Conservation (phyloP, 2,888 invertebrate species). For the Cheilosia scutellata region DNA sequence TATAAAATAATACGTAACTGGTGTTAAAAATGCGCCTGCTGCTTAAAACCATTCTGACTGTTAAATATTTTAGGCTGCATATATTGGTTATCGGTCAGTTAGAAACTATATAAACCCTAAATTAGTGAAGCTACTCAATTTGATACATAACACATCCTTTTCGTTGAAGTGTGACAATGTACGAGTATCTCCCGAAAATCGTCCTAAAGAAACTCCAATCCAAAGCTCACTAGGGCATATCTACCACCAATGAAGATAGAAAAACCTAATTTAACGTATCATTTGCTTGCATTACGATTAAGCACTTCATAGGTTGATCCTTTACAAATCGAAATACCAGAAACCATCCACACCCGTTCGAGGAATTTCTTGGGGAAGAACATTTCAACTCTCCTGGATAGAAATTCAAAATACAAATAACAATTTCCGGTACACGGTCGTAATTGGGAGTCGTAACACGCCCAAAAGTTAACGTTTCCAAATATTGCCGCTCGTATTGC, state of each 20-base stretch:
- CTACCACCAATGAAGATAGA: not conserved
- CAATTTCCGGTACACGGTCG: not conserved
- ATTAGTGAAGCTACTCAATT: no score
- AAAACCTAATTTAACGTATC: not conserved
- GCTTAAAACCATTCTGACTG: no score
- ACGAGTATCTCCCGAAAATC: no score
- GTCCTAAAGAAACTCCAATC: not conserved
- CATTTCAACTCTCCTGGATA: not conserved
- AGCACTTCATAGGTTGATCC: not conserved
- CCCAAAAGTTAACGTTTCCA: constrained; percentile 12
- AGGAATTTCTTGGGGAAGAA: not conserved
- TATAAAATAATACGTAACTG: no score
- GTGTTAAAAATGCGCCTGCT: no score
- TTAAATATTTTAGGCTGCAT: no score
- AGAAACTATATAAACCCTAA: no score
- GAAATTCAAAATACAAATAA: constrained; percentile 2
- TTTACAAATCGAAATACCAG: not conserved
- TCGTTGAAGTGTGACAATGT: no score
- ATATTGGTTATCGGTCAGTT: no score
- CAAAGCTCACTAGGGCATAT: not conserved
- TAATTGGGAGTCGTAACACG: not conserved
- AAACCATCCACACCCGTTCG: not conserved
- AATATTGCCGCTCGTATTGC: constrained; percentile 9
- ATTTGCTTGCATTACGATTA: not conserved
- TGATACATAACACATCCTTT: no score